These are phyloP conservation scores for Pelvicachromis taeniatus DNA, from an alignment of 2,113 vertebrate species.

Conservation along the genomic window DNA sequence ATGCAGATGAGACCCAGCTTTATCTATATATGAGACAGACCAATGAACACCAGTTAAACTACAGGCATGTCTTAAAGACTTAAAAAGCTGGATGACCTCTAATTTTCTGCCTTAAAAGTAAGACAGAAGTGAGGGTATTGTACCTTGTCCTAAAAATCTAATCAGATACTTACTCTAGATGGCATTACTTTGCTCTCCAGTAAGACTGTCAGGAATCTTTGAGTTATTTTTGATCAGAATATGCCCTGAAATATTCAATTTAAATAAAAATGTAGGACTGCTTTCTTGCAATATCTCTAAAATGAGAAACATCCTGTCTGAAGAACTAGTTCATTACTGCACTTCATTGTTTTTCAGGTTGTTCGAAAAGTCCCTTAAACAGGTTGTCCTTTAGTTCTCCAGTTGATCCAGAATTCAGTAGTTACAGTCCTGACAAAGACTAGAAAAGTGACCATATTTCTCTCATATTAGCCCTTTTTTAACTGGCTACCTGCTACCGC, in stretches of 20 bases:
- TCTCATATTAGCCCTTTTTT: background rate
- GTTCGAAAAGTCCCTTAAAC: background rate
- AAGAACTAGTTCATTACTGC: background rate
- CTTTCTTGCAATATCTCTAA: background rate
- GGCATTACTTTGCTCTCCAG: background rate
- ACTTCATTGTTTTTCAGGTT: background rate
- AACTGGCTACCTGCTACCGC: background rate
- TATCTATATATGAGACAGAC: background rate
- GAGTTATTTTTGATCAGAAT: background rate
- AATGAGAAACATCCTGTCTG: background rate
- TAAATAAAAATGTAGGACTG: background rate
- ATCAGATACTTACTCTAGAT: background rate
- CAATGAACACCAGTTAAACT: background rate
- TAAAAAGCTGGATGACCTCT: no score
- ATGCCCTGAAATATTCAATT: background rate
- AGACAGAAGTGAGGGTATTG: background rate
- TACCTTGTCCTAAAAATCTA: background rate
- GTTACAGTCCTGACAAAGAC: background rate
- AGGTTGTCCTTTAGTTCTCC: background rate
- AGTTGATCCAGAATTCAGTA: background rate
- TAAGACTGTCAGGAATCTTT: background rate
- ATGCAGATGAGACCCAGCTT: no score
- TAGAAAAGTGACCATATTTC: background rate
- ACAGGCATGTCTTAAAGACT: background rate
- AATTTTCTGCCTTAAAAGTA: background rate